Evolutionary conservation across 1,140 invertebrate genomes (phyloP).

Genomic region (Tetramorium parvispinum): DNA sequence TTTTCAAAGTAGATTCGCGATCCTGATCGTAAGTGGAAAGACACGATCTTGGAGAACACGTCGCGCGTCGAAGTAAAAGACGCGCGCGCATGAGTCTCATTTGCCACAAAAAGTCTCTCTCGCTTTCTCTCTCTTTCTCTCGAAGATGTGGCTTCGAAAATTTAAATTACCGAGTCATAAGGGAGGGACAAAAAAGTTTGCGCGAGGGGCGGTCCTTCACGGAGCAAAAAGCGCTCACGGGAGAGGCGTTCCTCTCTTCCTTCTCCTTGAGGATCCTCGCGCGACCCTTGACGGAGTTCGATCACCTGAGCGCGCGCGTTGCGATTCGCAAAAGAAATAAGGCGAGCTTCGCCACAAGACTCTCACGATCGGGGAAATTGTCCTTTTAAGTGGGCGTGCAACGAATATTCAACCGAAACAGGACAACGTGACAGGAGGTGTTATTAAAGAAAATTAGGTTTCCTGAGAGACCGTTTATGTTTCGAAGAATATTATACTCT

Average conservation of each 20-base stretch:
- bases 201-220: slow-evolving; percentile 47
- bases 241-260: slow-evolving; percentile 56
- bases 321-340: slow-evolving; percentile 57
- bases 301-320: slow-evolving; percentile 45
- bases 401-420: slow-evolving; percentile 25
- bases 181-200: slow-evolving; percentile 55
- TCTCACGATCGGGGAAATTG: slow-evolving; percentile 55
- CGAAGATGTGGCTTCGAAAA: slow-evolving; percentile 29
- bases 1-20: slow-evolving; percentile 64
- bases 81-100: slow-evolving; percentile 11
- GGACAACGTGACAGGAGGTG: slow-evolving; percentile 17
- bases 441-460: slow-evolving; percentile 44
- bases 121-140: neutral
- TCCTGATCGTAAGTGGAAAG: slow-evolving; percentile 34
- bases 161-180: slow-evolving; percentile 61
- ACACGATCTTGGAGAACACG: slow-evolving; percentile 53
- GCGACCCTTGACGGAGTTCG: slow-evolving; percentile 60
- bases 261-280: slow-evolving; percentile 57
- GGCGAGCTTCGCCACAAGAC: slow-evolving; percentile 31
- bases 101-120: neutral
- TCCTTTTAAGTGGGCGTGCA: slow-evolving; percentile 43
- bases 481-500: slow-evolving; percentile 6
- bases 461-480: neutral
- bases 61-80: slow-evolving; percentile 17
- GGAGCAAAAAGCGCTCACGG: slow-evolving; percentile 28